Evolutionary conservation across 2,113 vertebrate species (phyloP).

Genomic region (Colius striatus): DNA sequence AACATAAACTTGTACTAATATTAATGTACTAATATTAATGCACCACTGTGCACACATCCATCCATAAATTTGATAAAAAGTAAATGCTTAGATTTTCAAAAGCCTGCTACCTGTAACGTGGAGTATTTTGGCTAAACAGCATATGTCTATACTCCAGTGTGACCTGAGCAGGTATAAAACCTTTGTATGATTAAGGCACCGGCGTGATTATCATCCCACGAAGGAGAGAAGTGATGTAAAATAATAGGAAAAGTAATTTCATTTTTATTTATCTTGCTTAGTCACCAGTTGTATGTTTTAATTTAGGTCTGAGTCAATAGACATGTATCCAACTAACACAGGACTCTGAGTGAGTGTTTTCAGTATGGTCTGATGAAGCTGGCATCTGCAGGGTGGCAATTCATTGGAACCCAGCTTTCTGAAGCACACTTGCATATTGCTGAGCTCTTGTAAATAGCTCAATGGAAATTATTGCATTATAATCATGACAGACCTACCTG

Average conservation of each 20-base stretch:
- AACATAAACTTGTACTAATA: neutral
- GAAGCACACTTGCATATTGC: neutral
- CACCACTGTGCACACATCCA: neutral
- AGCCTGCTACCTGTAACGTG: neutral
- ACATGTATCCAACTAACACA: neutral
- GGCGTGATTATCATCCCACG: neutral
- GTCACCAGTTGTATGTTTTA: neutral
- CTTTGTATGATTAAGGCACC: neutral
- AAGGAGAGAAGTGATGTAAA: neutral
- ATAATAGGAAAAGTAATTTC: neutral
- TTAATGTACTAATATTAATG: neutral
- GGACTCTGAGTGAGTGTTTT: neutral
- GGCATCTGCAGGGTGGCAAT: neutral
- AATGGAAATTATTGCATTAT: neutral
- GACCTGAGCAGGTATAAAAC: neutral
- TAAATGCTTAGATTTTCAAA: neutral
- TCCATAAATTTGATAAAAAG: neutral
- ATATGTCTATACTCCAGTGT: neutral
- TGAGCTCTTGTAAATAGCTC: neutral
- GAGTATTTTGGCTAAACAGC: neutral
- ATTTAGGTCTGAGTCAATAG: neutral
- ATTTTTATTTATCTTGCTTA: neutral
- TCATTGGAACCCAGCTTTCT: neutral
- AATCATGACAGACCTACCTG: slow-evolving; percentile 20
- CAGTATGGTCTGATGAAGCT: neutral